Base-by-base conservation (phyloP, 35 echinoderm and acorn worm genomes). In the Eucidaris tribuloides region DNA sequence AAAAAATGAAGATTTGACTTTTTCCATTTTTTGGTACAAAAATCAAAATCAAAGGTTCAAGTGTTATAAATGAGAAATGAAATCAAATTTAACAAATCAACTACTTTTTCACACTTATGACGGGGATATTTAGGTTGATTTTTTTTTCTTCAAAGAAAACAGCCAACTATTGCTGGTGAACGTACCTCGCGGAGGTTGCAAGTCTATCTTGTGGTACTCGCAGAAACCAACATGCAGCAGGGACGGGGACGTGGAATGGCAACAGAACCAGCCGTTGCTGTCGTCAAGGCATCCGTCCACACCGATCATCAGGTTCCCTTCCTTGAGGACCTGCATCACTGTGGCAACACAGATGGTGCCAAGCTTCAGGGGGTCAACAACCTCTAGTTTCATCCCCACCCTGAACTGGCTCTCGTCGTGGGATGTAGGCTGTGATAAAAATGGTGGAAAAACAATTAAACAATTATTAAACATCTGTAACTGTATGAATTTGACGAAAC, bases 141-240 rank as follows among this genome's bases (percentile, higher is more conserved):
- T n/a, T n/a, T n/a, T n/a, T n/a, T n/a, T n/a, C n/a, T n/a, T n/a
- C n/a, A n/a, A n/a, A n/a, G n/a, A n/a, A n/a, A n/a, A n/a, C n/a
- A n/a, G n/a, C n/a, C n/a, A n/a, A n/a, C n/a, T n/a, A n/a, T n/a
- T n/a, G n/a, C n/a, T n/a, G n/a, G n/a, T n/a, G n/a, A n/a, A 46
- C 76, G 4, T 76, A 99, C 96, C 96, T 84, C 79, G 70, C 22
- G 96, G 96, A 52, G 96, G 96, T 2, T 89, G 68, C 23, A 99
- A 83, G 19, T 93, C 90, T 45, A 99, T 99, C 55, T 93, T 87
- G 55, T 99, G 86, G 50, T 93, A 85, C 33, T 99, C 90, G 80
- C 96, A 99, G 82, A 99, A 99, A 0, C 96, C 96, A 19, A 92
- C 87, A 17, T 90, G 96, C 2, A 99, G 87, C 3, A 99, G 83